Base-by-base conservation (phyloP, 2,113 vertebrate species). In the Prinia subflava region DNA sequence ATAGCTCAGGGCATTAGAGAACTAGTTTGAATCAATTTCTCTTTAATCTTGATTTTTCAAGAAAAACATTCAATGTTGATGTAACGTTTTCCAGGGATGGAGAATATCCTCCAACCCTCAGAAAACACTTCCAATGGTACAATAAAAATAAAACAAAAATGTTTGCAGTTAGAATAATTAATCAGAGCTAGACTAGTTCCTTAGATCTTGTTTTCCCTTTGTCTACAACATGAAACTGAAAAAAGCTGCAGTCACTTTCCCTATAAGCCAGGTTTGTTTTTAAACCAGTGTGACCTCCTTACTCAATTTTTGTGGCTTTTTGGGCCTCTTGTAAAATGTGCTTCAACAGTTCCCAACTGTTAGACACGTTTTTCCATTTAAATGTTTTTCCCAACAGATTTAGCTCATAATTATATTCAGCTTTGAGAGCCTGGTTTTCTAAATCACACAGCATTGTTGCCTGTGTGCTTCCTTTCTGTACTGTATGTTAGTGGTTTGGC, bases 271-370 rank as follows among this genome's bases (percentile, higher is more conserved):
- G 62, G 77, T 91, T 92, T 55, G 7, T 30, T 79, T 87, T 60
- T 77, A 49, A 78, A 68, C 41, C 49, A 60, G 9, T 11, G 37
- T 75, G 92, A 94, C 87, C 70, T 87, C 85, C 69, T 75, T 56
- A 37, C 20, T 94, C 37, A 35, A 53, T 64, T 94, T 97, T 52
- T 92, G 89, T 89, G 89, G 83, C 41, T 91, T 94, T 64, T 89
- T 87, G 25, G 55, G 47, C 83, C 76, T 84, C 62, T 79, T 87
- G 31, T 79, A 89, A 91, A 92, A 80, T 65, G 74, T 87, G 39
- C 53, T 92, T 94, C 87, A 91, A 14, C 91, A 79, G 28, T 76
- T 95, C 89, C 42, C 69, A 91, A 82, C 65, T 89, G 53, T 37
- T 91, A 56, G 0, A 67, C 94, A 78, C 0, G 0, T 90, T 96